Percentiles rank a stretch among this genome's conserved stretches.
Evolutionary conservation across 2,888 invertebrate genomes (phyloP).

Genomic region (Petrophora chlorosata): DNA sequence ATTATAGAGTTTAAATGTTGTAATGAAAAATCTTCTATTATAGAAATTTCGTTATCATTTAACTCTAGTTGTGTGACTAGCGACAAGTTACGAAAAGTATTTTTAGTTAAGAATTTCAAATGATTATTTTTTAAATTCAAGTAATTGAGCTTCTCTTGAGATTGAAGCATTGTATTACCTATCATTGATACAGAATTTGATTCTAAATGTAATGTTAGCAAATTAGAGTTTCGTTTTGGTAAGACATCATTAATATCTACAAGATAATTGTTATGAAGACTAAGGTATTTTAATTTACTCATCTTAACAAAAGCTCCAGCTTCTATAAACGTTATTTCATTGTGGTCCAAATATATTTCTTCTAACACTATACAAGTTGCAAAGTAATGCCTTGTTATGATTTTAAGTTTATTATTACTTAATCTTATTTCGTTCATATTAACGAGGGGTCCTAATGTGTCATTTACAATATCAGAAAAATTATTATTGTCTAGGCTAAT

Average conservation of each 20-base stretch:
- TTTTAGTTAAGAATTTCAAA: conserved; percentile 87
- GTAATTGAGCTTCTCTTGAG: conserved; percentile 91
- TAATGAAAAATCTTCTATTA: conserved; percentile 92
- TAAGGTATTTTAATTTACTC: conserved; percentile 91
- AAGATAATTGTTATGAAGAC: conserved; percentile 91
- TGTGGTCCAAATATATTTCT: conserved; percentile 94
- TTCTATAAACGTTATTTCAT: conserved; percentile 91
- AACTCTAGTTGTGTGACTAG: conserved; percentile 90
- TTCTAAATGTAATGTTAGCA: conserved; percentile 91
- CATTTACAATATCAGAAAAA: conserved; percentile 90
- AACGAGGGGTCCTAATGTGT: conserved; percentile 89
- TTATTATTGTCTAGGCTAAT: conserved; percentile 94
- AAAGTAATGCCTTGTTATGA: conserved; percentile 90
- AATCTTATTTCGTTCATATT: conserved; percentile 90
- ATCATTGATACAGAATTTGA: conserved; percentile 89
- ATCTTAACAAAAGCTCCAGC: conserved; percentile 90
- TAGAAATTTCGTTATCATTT: conserved; percentile 90
- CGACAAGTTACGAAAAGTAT: conserved; percentile 89
- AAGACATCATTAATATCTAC: conserved; percentile 91
- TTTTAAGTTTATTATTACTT: conserved; percentile 91
- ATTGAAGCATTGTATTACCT: conserved; percentile 89
- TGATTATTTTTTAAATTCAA: conserved; percentile 93
- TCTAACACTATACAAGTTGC: conserved; percentile 89
- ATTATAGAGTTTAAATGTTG: conserved; percentile 89
- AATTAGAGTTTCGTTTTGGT: conserved; percentile 86